Conservation (phyloP, 1,140 invertebrate genomes). For the Drosophila suzukii region DNA sequence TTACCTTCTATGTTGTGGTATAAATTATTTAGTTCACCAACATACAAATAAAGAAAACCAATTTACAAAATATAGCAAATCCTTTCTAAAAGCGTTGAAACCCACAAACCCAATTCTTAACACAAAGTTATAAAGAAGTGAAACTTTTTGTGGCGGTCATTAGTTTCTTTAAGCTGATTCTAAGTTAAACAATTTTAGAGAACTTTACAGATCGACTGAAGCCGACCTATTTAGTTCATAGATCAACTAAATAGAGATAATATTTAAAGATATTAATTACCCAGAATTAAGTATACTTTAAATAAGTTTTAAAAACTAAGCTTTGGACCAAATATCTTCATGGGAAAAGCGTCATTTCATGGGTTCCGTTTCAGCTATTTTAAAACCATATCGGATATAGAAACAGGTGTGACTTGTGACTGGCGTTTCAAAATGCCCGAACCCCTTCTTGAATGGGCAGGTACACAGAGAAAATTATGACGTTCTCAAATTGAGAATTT, state of each 20-base stretch:
- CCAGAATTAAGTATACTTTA: not conserved
- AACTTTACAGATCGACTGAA: too few relatives aligned
- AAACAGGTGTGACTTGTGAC: constrained; percentile 44
- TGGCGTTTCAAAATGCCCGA: constrained; percentile 16
- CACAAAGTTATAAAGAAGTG: not conserved
- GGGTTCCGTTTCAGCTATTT: constrained; percentile 9
- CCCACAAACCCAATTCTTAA: not conserved
- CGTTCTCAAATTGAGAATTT: too few relatives aligned
- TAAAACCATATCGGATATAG: constrained; percentile 21
- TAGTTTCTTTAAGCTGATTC: too few relatives aligned
- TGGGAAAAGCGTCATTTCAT: constrained; percentile 5
- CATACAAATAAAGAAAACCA: too few relatives aligned
- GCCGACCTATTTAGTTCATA: too few relatives aligned
- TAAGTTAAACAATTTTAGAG: too few relatives aligned
- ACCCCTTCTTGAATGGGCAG: constrained; percentile 22
- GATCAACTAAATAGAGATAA: not conserved
- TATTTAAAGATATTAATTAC: too few relatives aligned
- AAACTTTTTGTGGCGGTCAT: not conserved
- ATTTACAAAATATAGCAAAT: too few relatives aligned
- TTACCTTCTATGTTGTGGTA: too few relatives aligned
- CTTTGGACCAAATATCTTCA: not conserved
- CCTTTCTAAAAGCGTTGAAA: not conserved
- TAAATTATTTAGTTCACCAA: too few relatives aligned
- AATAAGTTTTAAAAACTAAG: not conserved
- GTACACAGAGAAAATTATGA: too few relatives aligned